Evolutionary conservation across 2,113 vertebrate species (phyloP), one percentile per base, ranked within the genome.

Genomic region (Rhagologus leucostigma): DNA sequence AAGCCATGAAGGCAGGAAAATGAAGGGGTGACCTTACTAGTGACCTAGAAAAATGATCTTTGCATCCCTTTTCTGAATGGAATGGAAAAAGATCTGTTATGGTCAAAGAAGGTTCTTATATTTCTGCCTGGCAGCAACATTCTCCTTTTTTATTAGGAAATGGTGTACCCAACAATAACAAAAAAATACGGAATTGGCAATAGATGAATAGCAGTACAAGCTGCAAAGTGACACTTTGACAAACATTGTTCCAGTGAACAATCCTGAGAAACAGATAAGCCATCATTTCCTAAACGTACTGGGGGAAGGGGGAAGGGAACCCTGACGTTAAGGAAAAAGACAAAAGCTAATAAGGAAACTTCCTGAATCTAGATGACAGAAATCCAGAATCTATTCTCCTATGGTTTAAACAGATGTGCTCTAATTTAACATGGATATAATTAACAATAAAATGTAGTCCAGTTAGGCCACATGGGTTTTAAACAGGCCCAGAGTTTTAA

Each of bases 401-500:
- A 24, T 49, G 26, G 32, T 16, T 91, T 82, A 64, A 93, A 79
- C 39, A 76, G 46, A 59, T 32, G 35, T 83, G 19, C 13, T 91
- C 9, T 68, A 88, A 93, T 86, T 83, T 93, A 62, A 16, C 8
- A 21, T 50, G 50, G 57, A 29, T 87, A 65, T 93, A 95, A 87
- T 93, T 93, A 91, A 74, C 67, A 85, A 56, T 80, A 76, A 78
- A 84, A 63, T 49, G 30, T 57, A 75, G 42, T 50, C 74, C 91
- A 63, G 33, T 76, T 87, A 85, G 84, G 42, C 46, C 55, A 87
- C 49, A 42, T 47, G 55, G 16, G 49, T 64, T 95, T 91, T 73
- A 77, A 80, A 35, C 24, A 83, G 26, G 10, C n/a, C 27, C 22
- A 57, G 50, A 57, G 2, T 1, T 90, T 83, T 53, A 46, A 89